These are phyloP conservation scores for Steatocranus sp. DNA, from an alignment of 2,797 vertebrate species.

Conservation along the genomic window DNA sequence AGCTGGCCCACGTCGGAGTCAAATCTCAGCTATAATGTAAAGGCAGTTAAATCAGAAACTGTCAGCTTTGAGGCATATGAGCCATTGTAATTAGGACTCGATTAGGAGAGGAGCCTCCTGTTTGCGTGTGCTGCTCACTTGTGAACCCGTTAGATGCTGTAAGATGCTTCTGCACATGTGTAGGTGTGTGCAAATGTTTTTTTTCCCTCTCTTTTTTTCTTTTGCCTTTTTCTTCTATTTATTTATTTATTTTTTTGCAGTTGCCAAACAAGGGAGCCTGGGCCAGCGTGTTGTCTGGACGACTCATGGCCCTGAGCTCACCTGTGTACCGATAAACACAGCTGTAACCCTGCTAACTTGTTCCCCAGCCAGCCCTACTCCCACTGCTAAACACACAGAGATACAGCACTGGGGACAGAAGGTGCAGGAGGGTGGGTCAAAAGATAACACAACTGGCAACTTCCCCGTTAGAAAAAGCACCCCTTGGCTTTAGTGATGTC, in stretches of 20 bases:
- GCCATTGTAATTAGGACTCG: conserved; percentile 4
- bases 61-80: not conserved
- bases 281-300: conserved; percentile 38
- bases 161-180: not conserved
- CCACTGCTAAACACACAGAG: conserved; percentile 28
- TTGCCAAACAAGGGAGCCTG: conserved; percentile 45
- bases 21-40: conserved; percentile 11
- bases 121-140: conserved; percentile 1
- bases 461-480: not conserved
- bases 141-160: not conserved
- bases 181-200: not conserved
- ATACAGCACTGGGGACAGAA: conserved; percentile 38
- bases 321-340: conserved; percentile 79
- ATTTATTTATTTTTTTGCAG: not conserved
- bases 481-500: not conserved
- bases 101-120: not conserved
- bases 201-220: not conserved
- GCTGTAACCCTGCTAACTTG: conserved; percentile 33
- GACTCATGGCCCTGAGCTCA: conserved; percentile 58
- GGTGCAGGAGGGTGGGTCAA: not conserved
- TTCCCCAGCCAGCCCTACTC: conserved; percentile 41
- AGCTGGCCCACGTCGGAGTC: conserved; percentile 24
- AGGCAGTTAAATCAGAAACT: conserved; percentile 33
- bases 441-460: not conserved
- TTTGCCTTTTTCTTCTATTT: not conserved